Conservation (phyloP, 2,797 vertebrate genomes). For the Silurus lanzhouensis region DNA sequence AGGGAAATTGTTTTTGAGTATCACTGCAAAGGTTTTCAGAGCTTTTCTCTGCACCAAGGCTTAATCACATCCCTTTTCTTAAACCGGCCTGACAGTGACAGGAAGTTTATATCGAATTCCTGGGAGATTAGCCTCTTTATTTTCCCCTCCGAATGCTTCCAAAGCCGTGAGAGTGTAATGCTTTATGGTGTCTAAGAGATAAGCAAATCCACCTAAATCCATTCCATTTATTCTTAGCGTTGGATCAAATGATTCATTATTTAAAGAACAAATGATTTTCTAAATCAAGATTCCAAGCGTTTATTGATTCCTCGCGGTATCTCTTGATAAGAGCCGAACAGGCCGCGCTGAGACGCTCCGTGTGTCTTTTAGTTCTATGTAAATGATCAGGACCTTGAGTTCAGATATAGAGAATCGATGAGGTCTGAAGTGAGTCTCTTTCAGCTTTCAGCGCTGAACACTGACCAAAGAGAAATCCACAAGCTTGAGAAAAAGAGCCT, state of each 20-base stretch:
- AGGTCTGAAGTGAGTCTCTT: not conserved
- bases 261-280: constrained; percentile 70
- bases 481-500: not conserved
- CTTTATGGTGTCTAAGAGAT: constrained; percentile 77
- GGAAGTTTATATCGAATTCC: constrained; percentile 78
- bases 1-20: constrained; percentile 43
- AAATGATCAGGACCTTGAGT: not conserved
- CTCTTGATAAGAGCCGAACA: constrained; percentile 22
- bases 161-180: constrained; percentile 73
- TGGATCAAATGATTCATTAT: constrained; percentile 78
- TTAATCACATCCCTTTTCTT: constrained; percentile 74
- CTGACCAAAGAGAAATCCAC: no score
- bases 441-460: not conserved
- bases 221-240: constrained; percentile 81
- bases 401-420: constrained; percentile 27
- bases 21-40: constrained; percentile 42
- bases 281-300: constrained; percentile 61
- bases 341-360: not conserved
- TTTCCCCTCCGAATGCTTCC: constrained; percentile 68
- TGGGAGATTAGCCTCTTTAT: constrained; percentile 78
- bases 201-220: constrained; percentile 86
- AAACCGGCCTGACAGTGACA: constrained; percentile 63
- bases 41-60: constrained; percentile 62
- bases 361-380: not conserved
- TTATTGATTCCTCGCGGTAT: constrained; percentile 62